Evolutionary conservation across 2,113 vertebrate genomes (phyloP).

Genomic region (Oryzias curvinotus): DNA sequence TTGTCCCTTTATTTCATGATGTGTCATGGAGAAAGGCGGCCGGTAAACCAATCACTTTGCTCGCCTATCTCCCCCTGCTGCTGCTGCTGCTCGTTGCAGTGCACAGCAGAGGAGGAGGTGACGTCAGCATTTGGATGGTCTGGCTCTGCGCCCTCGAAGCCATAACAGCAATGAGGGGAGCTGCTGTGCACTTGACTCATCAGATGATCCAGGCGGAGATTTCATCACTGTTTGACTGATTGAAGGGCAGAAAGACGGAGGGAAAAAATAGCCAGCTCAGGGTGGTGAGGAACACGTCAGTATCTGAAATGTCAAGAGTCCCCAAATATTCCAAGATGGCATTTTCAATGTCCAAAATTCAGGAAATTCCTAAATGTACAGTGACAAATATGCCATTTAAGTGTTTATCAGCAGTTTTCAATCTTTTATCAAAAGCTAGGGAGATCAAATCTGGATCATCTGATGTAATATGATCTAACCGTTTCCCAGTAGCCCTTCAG

Average conservation of each 20-base stretch:
- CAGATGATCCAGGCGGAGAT: constrained; percentile 44
- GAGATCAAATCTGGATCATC: background rate
- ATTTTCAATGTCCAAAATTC: constrained; percentile 42
- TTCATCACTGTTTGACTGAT: constrained; percentile 58
- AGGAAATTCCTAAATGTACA: background rate
- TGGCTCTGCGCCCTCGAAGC: constrained; percentile 72
- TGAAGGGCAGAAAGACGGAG: background rate
- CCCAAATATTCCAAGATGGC: constrained; percentile 45
- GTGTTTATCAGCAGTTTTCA: too few relatives aligned
- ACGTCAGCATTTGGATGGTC: constrained; percentile 76
- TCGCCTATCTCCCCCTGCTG: constrained; percentile 36
- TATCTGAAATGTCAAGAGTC: constrained; percentile 47
- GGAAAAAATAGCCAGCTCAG: constrained; percentile 1
- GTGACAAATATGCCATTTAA: too few relatives aligned
- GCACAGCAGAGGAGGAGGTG: constrained; percentile 72
- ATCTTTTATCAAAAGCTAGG: too few relatives aligned
- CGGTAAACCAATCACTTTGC: constrained; percentile 78
- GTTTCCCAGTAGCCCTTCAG: background rate
- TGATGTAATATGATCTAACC: background rate
- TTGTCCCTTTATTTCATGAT: constrained; percentile 77
- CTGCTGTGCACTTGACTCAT: constrained; percentile 58
- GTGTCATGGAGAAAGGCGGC: constrained; percentile 74
- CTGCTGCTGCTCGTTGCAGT: constrained; percentile 51
- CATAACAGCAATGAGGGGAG: constrained; percentile 73
- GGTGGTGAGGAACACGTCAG: constrained; percentile 33